Evolutionary conservation across 2,888 invertebrate species (phyloP), one percentile per base, ranked within the genome.

Genomic region (Eurytoma californica): DNA sequence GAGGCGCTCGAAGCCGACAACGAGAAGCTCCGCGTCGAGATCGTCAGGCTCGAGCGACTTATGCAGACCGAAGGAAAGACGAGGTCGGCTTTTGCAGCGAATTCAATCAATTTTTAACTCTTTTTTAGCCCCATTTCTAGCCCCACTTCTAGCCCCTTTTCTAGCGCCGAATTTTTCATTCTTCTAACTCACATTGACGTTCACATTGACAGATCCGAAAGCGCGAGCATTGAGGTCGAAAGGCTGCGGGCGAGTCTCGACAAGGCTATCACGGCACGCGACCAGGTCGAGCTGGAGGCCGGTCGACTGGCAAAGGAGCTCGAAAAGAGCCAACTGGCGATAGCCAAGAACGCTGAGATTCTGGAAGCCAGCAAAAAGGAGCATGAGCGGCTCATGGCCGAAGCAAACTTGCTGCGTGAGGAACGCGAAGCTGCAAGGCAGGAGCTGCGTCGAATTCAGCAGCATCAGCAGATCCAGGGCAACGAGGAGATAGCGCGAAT

Each of bases 211-310:
- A 80, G 72, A 91, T 93, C 82, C 92, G 90, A 90, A 72, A 89
- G 89, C 79, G 90, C 90, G 75, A 90, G 89, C 83, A 93, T 94
- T 84, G 97, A 97, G 91, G 94, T 96, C 77, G 97, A 97, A 89
- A 93, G 96, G 84, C 91, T 97, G 77, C 94, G 96, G 84, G 97
- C 97, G 85, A 96, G 96, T 88, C 92, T 97, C 74, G 97, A 97
- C 87, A 96, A 96, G 90, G 95, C 96, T 16, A 93, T 96, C 82
- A 94, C 94, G 87, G 94, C 94, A 0, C 92, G 96, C 84, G 96
- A 96, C 87, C 94, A 95, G 68, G 96, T 96, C 9, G 96, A 96
- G 91, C 92, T 96, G 90, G 97, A 97, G 89, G 96, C 96, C 49
- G 95, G 95, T 75, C 92, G 96, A 82, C 91, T 97, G 82, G 95